Evolutionary conservation across 2,797 vertebrate genomes (phyloP).

Genomic region (Eupleurogrammus muticus): DNA sequence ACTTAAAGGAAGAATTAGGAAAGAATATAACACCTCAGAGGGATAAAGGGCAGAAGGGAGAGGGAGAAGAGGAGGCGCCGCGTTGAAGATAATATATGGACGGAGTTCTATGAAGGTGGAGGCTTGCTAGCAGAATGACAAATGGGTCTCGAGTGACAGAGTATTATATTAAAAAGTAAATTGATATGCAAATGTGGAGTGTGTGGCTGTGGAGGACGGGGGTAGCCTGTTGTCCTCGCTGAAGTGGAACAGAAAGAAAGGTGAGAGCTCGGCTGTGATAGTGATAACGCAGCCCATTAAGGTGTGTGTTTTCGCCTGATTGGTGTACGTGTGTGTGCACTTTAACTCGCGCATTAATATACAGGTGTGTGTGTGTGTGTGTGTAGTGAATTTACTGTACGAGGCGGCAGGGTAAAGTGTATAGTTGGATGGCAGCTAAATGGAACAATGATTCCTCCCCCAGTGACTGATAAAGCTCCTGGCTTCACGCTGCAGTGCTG

Average conservation of each 20-base stretch:
- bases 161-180: conserved; percentile 85
- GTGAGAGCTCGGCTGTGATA: conserved; percentile 59
- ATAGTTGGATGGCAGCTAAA: conserved; percentile 45
- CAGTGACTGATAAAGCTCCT: conserved; percentile 26
- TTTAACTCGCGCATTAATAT: conserved; percentile 39
- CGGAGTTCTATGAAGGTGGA: conserved; percentile 66
- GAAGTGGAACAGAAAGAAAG: conserved; percentile 77
- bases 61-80: conserved; percentile 46
- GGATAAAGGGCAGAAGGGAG: conserved; percentile 59
- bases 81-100: conserved; percentile 69
- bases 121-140: conserved; percentile 76
- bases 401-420: conserved; percentile 24
- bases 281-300: conserved; percentile 61
- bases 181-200: conserved; percentile 86
- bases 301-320: conserved; percentile 59
- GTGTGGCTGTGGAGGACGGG: conserved; percentile 78
- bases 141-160: conserved; percentile 83
- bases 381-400: conserved; percentile 18
- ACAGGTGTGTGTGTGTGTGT: conserved; percentile 18
- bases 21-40: conserved; percentile 48
- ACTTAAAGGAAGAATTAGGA: conserved; percentile 56
- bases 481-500: conserved; percentile 36
- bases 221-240: conserved; percentile 80
- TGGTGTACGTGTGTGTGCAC: conserved; percentile 31
- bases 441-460: conserved; percentile 48